Conservation (phyloP, 2,797 vertebrate genomes). For the Coregonus sp. region DNA sequence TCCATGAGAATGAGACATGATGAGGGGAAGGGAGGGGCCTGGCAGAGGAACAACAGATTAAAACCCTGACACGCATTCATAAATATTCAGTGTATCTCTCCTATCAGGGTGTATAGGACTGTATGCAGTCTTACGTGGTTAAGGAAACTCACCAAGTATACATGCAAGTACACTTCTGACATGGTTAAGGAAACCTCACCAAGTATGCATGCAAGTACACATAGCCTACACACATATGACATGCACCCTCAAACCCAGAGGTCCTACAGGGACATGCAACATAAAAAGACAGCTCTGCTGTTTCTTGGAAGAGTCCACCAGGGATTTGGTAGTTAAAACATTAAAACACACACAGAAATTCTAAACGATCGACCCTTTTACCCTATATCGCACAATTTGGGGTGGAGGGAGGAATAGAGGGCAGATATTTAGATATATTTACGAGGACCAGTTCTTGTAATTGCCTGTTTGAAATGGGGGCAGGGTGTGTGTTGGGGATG, state of each 20-base stretch:
- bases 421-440: constrained; percentile 23
- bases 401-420: neutral
- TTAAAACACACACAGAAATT: neutral
- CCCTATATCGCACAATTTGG: neutral
- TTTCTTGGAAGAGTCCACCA: neutral
- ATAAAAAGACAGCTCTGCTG: neutral
- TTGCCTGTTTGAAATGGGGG: constrained; percentile 36
- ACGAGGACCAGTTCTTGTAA: constrained; percentile 38
- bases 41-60: no score
- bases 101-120: neutral
- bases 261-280: neutral
- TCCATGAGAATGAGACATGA: no score
- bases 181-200: no score
- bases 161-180: neutral
- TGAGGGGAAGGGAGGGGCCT: no score
- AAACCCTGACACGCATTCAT: no score
- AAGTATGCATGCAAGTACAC: neutral
- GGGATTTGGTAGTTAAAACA: neutral
- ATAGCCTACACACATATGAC: neutral
- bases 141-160: neutral
- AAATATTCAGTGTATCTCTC: neutral
- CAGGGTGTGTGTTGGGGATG: neutral
- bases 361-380: neutral
- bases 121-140: neutral
- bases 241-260: neutral